Evolutionary conservation across 2,797 vertebrate species (phyloP), one percentile per base, ranked within the genome.

Genomic region (Gorsachius magnificus): DNA sequence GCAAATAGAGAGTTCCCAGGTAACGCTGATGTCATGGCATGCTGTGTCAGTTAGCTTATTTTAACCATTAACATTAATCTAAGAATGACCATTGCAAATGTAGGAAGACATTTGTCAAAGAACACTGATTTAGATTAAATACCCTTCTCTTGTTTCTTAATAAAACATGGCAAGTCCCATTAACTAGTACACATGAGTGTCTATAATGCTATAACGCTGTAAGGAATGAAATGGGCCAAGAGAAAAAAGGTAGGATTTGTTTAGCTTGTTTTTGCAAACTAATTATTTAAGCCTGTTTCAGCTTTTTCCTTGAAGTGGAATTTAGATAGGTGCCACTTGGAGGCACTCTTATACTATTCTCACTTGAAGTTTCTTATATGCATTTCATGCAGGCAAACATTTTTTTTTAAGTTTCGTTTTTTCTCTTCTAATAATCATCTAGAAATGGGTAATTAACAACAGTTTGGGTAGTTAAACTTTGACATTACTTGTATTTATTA

Each of bases 291-390:
- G 24, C 8, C 87, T 79, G 54, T 87, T 97, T 96, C 61, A 93
- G 86, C 48, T 80, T 41, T 50, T 93, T 89, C 19, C 77, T 46
- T 74, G 51, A 92, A 75, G 65, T 91, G 95, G 95, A 97, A 93
- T 98, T 97, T 96, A 97, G 64, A 74, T 33, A 92, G 83, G 46
- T 95, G 63, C 98, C 98, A 98, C 98, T 98, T 97, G 98, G 98
- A 98, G 98, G 98, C 97, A 97, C 97, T 98, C 91, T 98, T 96
- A 98, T 92, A 97, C 98, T 97, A 51, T 78, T 90, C n/a, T 96
- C 95, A 45, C 77, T 46, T 53, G 57, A 50, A 91, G 57, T 87
- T 95, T 96, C 56, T 58, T 83, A 50, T 35, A 82, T 95, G 57
- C 31, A 65, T 85, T 78, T 93, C 48, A 71, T n/a, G 28, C 64